A percentile compares a stretch with the other conserved stretches of the same genome.
Conservation (phyloP, 2,888 invertebrate species). For the Agrotis segetum region DNA sequence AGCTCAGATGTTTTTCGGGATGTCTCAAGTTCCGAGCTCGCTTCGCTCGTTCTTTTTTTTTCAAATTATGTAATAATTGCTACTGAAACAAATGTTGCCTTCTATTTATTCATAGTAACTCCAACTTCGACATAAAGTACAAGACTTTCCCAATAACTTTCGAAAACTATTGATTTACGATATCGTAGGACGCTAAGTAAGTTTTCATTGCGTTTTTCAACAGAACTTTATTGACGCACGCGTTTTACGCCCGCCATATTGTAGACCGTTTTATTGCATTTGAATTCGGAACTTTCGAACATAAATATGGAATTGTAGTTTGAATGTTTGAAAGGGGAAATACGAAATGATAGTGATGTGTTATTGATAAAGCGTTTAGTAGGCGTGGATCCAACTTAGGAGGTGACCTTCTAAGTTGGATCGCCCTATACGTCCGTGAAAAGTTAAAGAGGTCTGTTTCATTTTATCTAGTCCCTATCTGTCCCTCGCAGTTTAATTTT, state of each 20-base stretch:
- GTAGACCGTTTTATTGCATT: slow-evolving; percentile 53
- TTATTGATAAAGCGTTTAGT: slow-evolving; percentile 21
- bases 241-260: slow-evolving; percentile 55
- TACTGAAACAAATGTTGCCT: slow-evolving; percentile 1
- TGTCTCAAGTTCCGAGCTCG: too few relatives aligned
- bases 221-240: slow-evolving; percentile 58
- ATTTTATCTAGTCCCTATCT: too few relatives aligned
- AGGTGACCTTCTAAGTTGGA: too few relatives aligned
- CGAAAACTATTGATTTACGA: slow-evolving; percentile 61
- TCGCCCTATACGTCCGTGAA: too few relatives aligned
- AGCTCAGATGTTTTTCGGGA: too few relatives aligned
- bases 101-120: slow-evolving; percentile 24
- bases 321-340: slow-evolving; percentile 29
- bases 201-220: slow-evolving; percentile 62
- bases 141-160: slow-evolving; percentile 44
- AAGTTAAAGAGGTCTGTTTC: too few relatives aligned
- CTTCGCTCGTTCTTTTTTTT: too few relatives aligned
- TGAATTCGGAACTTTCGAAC: slow-evolving; percentile 53
- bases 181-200: slow-evolving; percentile 53
- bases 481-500: too few relatives aligned
- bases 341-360: slow-evolving; percentile 7
- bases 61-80: too few relatives aligned
- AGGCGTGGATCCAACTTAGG: too few relatives aligned
- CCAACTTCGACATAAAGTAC: slow-evolving; percentile 12
- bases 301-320: slow-evolving; percentile 45